Evolutionary conservation across 2,888 invertebrate species (phyloP).

Genomic region (Morinoia aosen): DNA sequence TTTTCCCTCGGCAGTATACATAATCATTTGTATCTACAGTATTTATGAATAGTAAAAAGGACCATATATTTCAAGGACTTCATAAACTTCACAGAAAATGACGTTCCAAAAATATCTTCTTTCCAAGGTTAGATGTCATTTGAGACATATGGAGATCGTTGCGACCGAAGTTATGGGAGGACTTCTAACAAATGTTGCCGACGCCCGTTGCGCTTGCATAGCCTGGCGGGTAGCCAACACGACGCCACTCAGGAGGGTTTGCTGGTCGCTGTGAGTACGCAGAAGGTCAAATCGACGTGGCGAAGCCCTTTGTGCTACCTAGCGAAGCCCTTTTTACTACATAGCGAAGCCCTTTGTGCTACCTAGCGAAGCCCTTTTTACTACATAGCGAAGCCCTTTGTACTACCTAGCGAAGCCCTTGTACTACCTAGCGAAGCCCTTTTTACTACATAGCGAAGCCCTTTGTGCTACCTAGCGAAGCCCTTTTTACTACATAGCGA

Average conservation of each 20-base stretch:
- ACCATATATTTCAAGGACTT: neutral
- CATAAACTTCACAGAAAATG: neutral
- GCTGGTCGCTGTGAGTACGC: neutral
- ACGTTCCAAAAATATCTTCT: neutral
- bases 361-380: no score
- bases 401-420: no score
- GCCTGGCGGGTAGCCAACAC: neutral
- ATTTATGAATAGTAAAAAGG: neutral
- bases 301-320: neutral
- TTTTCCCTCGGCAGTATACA: neutral
- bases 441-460: no score
- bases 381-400: neutral
- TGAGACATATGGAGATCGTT: neutral
- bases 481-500: no score
- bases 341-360: neutral
- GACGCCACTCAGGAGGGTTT: neutral
- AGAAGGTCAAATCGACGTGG: neutral
- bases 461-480: neutral
- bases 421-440: neutral
- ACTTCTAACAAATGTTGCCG: conserved; percentile 16
- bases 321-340: no score
- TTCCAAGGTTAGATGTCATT: neutral
- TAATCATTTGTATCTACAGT: neutral
- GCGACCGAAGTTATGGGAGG: neutral
- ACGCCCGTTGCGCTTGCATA: neutral